Conservation (phyloP, 2,113 vertebrate species). For the Siphamia tubifer region DNA sequence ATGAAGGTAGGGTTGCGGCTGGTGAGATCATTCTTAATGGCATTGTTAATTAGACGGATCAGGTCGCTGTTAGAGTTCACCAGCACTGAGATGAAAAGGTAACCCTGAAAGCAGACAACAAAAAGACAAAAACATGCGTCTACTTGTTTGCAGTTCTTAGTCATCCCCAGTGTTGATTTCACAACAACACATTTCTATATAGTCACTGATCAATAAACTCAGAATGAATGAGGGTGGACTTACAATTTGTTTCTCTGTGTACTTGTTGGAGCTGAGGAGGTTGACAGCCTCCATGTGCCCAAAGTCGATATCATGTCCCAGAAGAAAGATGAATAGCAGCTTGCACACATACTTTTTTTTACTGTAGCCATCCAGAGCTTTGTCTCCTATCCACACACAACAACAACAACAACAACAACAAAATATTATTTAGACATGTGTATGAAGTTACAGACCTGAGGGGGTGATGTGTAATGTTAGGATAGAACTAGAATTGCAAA, state of each 20-base stretch:
- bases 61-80: slow-evolving; percentile 91
- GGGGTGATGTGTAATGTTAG: too few species aligned
- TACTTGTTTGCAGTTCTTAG: neutral
- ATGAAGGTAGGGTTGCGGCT: slow-evolving; percentile 92
- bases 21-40: slow-evolving; percentile 88
- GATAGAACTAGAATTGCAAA: too few species aligned
- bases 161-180: too few species aligned
- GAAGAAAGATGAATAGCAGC: slow-evolving; percentile 90
- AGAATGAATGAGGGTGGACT: slow-evolving; percentile 37
- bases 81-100: slow-evolving; percentile 91
- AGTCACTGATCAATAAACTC: neutral
- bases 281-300: slow-evolving; percentile 93
- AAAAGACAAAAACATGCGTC: neutral
- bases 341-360: slow-evolving; percentile 93
- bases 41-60: slow-evolving; percentile 90
- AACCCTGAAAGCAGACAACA: slow-evolving; percentile 74
- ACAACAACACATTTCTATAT: neutral
- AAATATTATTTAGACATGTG: neutral
- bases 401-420: neutral
- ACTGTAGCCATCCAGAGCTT: slow-evolving; percentile 90
- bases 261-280: slow-evolving; percentile 91
- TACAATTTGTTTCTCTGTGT: slow-evolving; percentile 92
- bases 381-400: slow-evolving; percentile 77
- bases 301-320: slow-evolving; percentile 91
- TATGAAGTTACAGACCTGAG: too few species aligned